Conservation (phyloP, 2,113 vertebrate species). For the Hippocampus comes region DNA sequence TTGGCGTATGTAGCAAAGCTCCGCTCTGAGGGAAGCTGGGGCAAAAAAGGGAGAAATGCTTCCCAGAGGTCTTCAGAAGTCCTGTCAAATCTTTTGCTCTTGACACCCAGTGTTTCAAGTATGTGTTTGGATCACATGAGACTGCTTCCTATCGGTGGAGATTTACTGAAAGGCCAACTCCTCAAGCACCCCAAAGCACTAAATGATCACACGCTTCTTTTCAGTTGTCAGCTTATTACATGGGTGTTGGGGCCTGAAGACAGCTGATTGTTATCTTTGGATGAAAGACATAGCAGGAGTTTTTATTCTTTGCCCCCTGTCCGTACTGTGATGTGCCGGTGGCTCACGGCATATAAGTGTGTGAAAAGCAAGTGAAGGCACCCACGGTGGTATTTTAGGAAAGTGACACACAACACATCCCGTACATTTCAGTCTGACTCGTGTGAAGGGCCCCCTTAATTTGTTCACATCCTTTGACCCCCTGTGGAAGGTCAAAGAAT, state of each 20-base stretch:
- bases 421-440: slow-evolving; percentile 57
- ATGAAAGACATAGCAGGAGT: not conserved
- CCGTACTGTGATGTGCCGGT: not conserved
- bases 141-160: not conserved
- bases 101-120: not conserved
- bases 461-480: slow-evolving; percentile 74
- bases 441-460: slow-evolving; percentile 82
- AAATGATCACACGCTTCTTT: not conserved
- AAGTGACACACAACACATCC: slow-evolving; percentile 54
- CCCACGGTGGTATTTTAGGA: slow-evolving; percentile 74
- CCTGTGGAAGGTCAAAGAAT: not conserved
- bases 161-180: not conserved
- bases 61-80: not conserved
- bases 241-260: too few species aligned
- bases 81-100: not conserved
- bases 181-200: not conserved
- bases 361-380: slow-evolving; percentile 14
- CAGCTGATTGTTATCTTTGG: not conserved
- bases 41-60: not conserved
- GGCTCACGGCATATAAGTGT: not conserved
- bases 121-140: not conserved
- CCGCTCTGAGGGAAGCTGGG: not conserved
- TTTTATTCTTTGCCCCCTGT: not conserved
- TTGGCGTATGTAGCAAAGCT: not conserved
- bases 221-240: not conserved